Conservation (phyloP, 30 jellyfish, hydroid and myxozoan species). For the Pelagia noctiluca region DNA sequence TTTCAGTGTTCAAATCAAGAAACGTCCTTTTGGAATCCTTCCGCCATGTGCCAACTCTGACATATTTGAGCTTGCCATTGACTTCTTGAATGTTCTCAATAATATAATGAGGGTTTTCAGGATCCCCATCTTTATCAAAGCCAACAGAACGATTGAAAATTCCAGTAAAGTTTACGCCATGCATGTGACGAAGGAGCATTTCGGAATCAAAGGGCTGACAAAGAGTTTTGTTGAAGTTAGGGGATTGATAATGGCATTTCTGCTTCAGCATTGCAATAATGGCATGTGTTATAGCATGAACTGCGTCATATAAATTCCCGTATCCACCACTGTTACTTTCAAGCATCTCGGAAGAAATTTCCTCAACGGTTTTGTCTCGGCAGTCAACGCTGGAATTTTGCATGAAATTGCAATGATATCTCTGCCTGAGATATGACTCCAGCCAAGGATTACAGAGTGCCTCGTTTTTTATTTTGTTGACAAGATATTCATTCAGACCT, state of each 20-base stretch:
- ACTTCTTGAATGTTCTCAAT: slow-evolving; percentile 74
- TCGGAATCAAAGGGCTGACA: slow-evolving; percentile 55
- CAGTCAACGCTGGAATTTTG: background rate
- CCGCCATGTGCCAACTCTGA: slow-evolving; percentile 76
- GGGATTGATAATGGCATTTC: slow-evolving; percentile 43
- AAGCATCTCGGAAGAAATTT: slow-evolving; percentile 51
- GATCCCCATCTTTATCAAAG: slow-evolving; percentile 78
- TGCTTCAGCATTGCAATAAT: slow-evolving; percentile 39
- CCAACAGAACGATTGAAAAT: slow-evolving; percentile 44
- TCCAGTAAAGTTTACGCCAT: slow-evolving; percentile 65
- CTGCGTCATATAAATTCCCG: slow-evolving; percentile 77
- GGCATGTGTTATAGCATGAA: slow-evolving; percentile 70
- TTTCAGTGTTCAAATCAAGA: slow-evolving; percentile 30
- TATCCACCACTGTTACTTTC: slow-evolving; percentile 64
- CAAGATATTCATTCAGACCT: slow-evolving; percentile 51
- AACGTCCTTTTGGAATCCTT: slow-evolving; percentile 8
- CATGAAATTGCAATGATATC: slow-evolving; percentile 37
- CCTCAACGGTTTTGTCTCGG: slow-evolving; percentile 50
- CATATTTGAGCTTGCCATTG: slow-evolving; percentile 52
- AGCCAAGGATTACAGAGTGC: slow-evolving; percentile 87
- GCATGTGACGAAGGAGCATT: slow-evolving; percentile 43
- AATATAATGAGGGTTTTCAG: slow-evolving; percentile 65
- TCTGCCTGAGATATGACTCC: slow-evolving; percentile 44
- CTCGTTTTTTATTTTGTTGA: slow-evolving; percentile 34
- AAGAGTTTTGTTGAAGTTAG: slow-evolving; percentile 21